A percentile compares a stretch with the other conserved stretches of the same genome.
phyloP scores from a whole-genome alignment of 2,888 invertebrate genomes.

The Clostera curtula region DNA sequence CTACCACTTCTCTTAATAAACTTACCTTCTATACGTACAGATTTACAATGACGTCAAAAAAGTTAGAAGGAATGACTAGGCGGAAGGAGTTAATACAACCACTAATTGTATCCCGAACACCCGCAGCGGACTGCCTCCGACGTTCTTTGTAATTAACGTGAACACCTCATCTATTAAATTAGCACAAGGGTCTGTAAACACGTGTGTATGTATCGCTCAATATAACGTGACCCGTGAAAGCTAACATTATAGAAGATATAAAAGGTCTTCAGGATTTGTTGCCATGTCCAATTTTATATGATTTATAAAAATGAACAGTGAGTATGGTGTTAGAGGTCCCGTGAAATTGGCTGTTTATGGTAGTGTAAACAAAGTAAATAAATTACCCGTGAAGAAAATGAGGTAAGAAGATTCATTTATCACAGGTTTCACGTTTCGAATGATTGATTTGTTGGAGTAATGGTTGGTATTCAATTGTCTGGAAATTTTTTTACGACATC shows the following conservation, averaged over 20 bases:
- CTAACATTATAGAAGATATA: slow-evolving; percentile 5
- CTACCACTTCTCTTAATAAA: slow-evolving; percentile 6
- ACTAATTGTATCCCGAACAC: slow-evolving; percentile 64
- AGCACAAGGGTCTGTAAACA: slow-evolving; percentile 62
- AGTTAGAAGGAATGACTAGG: slow-evolving; percentile 62
- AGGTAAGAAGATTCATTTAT: slow-evolving; percentile 69
- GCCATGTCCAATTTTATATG: too few species aligned
- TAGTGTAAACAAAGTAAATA: slow-evolving; percentile 63
- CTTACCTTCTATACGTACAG: slow-evolving; percentile 8
- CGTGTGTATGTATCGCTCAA: slow-evolving; percentile 47
- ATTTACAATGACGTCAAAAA: slow-evolving; percentile 14
- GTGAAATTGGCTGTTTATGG: slow-evolving; percentile 34
- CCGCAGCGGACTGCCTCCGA: slow-evolving; percentile 58
- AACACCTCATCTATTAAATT: slow-evolving; percentile 75
- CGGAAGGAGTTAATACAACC: slow-evolving; percentile 71
- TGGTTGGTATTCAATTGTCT: slow-evolving; percentile 12
- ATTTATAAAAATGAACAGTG: too few species aligned
- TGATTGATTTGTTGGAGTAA: slow-evolving; percentile 33
- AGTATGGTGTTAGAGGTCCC: slow-evolving; percentile 35
- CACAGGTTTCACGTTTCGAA: slow-evolving; percentile 38
- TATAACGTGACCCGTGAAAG: slow-evolving; percentile 30
- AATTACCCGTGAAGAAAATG: slow-evolving; percentile 67
- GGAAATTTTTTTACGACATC: slow-evolving; percentile 2
- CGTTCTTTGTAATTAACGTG: slow-evolving; percentile 73
- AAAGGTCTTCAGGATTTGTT: too few species aligned